These are phyloP conservation scores for Epizoanthus illoricatus DNA, from an alignment of 92 coral and sea anemone species.

Conservation along the genomic window DNA sequence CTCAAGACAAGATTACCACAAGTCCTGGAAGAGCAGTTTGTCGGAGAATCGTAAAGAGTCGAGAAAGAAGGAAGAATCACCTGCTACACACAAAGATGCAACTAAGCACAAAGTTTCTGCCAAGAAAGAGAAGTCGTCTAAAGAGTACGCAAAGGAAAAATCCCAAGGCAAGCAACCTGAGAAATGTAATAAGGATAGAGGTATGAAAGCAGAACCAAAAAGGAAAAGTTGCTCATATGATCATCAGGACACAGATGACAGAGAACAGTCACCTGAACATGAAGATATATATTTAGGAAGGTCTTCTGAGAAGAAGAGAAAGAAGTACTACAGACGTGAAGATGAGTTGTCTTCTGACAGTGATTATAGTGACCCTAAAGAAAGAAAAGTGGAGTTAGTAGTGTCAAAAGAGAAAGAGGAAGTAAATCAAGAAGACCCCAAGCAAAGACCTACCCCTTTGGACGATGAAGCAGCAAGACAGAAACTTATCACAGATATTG, in stretches of 20 bases:
- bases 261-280: neutral
- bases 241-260: neutral
- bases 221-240: slow-evolving; percentile 9
- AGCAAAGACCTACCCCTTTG: neutral
- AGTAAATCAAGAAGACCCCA: neutral
- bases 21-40: slow-evolving; percentile 17
- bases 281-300: neutral
- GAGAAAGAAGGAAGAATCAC: slow-evolving; percentile 3
- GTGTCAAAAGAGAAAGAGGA: neutral
- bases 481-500: slow-evolving; percentile 19
- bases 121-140: neutral
- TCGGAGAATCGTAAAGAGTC: neutral
- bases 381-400: neutral
- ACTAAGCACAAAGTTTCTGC: neutral
- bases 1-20: neutral
- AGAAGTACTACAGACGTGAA: neutral
- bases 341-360: neutral
- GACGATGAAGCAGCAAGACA: neutral
- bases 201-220: neutral
- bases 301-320: neutral
- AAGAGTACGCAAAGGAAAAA: neutral
- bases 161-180: neutral
- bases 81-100: slow-evolving; percentile 4
- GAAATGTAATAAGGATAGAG: neutral
- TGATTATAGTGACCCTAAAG: neutral